Evolutionary conservation across 2,888 invertebrate species (phyloP).

Genomic region (Cacoxenus indagator): DNA sequence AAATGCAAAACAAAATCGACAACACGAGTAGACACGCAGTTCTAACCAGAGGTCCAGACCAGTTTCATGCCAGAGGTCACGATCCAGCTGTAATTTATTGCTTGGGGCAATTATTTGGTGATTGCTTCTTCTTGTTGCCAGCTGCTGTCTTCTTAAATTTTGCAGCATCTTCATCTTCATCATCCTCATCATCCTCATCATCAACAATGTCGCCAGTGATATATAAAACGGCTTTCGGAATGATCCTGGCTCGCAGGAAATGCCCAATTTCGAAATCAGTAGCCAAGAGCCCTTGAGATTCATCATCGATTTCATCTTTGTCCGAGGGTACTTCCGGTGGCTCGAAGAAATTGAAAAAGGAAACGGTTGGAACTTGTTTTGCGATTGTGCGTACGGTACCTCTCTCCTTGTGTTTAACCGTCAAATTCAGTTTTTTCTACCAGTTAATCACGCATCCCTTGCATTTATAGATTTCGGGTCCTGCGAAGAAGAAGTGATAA

Average conservation of each 20-base stretch:
- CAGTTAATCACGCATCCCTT: slow-evolving; percentile 93
- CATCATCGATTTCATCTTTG: slow-evolving; percentile 87
- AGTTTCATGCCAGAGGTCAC: slow-evolving; percentile 56
- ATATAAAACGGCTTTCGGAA: slow-evolving; percentile 96
- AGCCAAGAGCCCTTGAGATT: slow-evolving; percentile 87
- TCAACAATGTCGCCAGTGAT: slow-evolving; percentile 92
- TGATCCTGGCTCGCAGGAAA: slow-evolving; percentile 95
- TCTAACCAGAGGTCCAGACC: too few relatives aligned
- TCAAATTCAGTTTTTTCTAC: slow-evolving; percentile 98
- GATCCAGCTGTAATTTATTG: too few relatives aligned
- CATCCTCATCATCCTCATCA: slow-evolving; percentile 80
- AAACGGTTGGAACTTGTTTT: slow-evolving; percentile 95
- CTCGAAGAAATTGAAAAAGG: slow-evolving; percentile 99
- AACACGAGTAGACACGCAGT: too few relatives aligned
- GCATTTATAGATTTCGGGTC: slow-evolving; percentile 77
- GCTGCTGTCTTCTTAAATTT: slow-evolving; percentile 71
- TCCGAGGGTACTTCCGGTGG: slow-evolving; percentile 92
- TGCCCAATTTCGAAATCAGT: slow-evolving; percentile 99
- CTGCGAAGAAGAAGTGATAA: slow-evolving; percentile 95
- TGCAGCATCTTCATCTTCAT: slow-evolving; percentile 76
- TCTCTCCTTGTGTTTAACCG: slow-evolving; percentile 96
- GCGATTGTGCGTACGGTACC: slow-evolving; percentile 94
- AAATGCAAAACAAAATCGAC: too few relatives aligned
- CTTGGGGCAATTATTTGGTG: slow-evolving; percentile 80
- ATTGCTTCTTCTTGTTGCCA: slow-evolving; percentile 60